phyloP scores from a whole-genome alignment of 2,113 vertebrate species.

The Cromileptes altivelis region DNA sequence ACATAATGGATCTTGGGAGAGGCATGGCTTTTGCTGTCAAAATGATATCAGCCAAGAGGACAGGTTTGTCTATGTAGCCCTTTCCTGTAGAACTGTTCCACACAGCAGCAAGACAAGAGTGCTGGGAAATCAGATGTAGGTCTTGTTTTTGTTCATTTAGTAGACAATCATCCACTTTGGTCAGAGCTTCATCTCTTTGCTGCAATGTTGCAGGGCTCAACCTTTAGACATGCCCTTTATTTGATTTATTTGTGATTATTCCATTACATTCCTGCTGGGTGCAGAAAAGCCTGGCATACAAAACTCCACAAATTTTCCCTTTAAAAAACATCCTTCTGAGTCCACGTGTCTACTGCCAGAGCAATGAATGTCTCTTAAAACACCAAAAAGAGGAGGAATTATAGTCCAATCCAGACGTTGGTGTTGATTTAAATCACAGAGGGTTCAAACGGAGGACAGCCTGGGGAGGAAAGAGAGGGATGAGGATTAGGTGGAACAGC shows the following conservation, averaged over 20 bases:
- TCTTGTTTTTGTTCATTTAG: not conserved
- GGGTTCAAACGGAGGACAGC: constrained; percentile 4
- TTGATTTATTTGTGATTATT: constrained; percentile 2
- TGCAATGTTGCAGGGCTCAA: not conserved
- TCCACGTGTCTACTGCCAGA: not conserved
- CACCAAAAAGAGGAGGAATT: not conserved
- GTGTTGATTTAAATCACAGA: constrained; percentile 11
- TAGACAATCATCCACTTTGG: constrained; percentile 3
- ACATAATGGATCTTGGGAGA: not conserved
- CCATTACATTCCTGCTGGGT: constrained; percentile 5
- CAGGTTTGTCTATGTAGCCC: accelerated
- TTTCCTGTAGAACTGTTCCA: not conserved
- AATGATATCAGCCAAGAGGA: not conserved
- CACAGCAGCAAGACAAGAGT: not conserved
- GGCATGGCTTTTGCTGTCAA: not conserved
- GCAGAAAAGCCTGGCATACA: not conserved
- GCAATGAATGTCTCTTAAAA: not conserved
- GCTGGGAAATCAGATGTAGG: not conserved
- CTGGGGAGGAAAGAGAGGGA: constrained; percentile 27
- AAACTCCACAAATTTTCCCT: not conserved
- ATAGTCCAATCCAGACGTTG: not conserved
- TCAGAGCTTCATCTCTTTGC: not conserved
- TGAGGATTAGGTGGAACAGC: constrained; percentile 4
- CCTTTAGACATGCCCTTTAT: not conserved
- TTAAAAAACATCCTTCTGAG: not conserved